phyloP scores from a whole-genome alignment of 1,140 invertebrate species.

The Brachionus rubens region DNA sequence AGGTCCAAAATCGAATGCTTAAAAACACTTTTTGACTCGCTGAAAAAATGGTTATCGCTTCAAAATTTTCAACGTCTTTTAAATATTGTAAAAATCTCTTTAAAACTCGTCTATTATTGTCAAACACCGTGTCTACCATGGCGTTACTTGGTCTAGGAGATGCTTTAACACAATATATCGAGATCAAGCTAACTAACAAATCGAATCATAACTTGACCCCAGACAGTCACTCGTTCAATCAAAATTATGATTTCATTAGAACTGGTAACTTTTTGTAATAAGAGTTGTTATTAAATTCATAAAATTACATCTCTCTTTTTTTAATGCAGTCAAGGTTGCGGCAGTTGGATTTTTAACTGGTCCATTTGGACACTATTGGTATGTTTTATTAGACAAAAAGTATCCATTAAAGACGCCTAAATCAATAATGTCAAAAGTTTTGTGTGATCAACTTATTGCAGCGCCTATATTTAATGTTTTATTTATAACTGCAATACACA shows the following conservation, averaged over 20 bases:
- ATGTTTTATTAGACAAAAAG: constrained; percentile 25
- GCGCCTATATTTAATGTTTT: constrained; percentile 24
- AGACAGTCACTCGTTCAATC: neutral
- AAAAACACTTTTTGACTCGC: too few species aligned
- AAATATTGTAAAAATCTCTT: constrained; percentile 10
- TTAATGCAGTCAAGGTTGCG: constrained; percentile 10
- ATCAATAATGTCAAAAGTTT: neutral
- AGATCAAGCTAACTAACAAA: constrained; percentile 19
- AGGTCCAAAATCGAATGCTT: too few species aligned
- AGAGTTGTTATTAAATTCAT: neutral
- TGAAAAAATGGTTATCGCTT: neutral
- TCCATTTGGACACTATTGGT: constrained; percentile 38
- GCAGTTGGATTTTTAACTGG: constrained; percentile 16
- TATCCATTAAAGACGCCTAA: neutral
- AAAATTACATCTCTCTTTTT: neutral
- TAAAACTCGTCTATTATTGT: constrained; percentile 10
- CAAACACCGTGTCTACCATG: constrained; percentile 34
- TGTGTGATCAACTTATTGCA: constrained; percentile 35
- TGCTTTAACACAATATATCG: constrained; percentile 15
- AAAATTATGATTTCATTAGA: constrained; percentile 36
- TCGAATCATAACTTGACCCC: neutral
- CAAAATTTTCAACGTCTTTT: neutral
- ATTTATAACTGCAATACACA: constrained; percentile 29
- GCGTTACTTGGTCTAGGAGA: constrained; percentile 25
- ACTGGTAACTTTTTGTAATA: constrained; percentile 2